Base-by-base conservation (phyloP, 2,113 vertebrate genomes). In the Rhabdornis inornatus region DNA sequence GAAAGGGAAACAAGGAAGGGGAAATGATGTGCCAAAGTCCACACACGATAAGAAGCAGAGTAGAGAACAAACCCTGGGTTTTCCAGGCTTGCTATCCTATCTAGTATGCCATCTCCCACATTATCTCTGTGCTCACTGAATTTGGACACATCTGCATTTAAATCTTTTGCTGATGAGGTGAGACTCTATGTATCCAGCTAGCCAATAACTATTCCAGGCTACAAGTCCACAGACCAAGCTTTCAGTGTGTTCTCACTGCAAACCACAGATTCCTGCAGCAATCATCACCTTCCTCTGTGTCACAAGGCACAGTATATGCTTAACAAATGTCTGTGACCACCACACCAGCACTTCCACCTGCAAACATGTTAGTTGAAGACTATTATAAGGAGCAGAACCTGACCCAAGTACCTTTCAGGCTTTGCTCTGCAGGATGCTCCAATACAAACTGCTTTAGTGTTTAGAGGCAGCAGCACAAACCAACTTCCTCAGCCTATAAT, bases 321-420 rank as follows among this genome's bases (percentile, higher is more conserved):
- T 94, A 82, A 91, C 65, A 85, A 92, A 92, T 33, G 45, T 57
- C 86, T 97, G 77, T 95, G 93, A 91, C n/a, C 52, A 72, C 20
- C 57, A 63, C 74, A 84, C 55, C 84, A 96, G 44, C 31, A 31
- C 69, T 91, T 92, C 91, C 4, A 17, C 61, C 75, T 9, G 8
- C 80, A 90, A 66, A 89, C 22, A 35, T 71, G 52, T 53, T 82
- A 37, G 57, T 83, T 92, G 49, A 93, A 82, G 59, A 39, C 28
- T 78, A 40, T 18, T 45, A 56, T 57, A 28, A 86, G 92, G 63
- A 47, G 64, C 44, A 94, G 65, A 86, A 79, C 81, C 44, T 61
- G 56, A 71, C 77, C 19, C 93, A 95, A 93, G 87, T 11, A 12
- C 63, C 0, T 1, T 45, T 59, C 31, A 27, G 44, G 63, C 80